A percentile compares a stretch with the other conserved stretches of the same genome.
These are phyloP conservation scores for Thalpophila matura DNA, from an alignment of 2,888 invertebrate genomes.

Conservation along the genomic window DNA sequence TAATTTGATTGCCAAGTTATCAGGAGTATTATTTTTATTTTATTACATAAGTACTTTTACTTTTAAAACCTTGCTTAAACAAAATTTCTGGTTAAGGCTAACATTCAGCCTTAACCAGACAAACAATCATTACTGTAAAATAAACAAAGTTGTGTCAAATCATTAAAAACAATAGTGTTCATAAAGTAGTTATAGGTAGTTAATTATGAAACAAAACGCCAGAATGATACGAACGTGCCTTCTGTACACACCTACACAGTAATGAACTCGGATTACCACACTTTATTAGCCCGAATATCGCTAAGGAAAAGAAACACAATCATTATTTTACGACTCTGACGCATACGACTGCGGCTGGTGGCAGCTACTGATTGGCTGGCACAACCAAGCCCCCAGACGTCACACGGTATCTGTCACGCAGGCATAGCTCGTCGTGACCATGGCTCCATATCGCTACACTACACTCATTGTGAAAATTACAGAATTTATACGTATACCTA, in stretches of 20 bases:
- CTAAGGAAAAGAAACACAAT: conserved; percentile 50
- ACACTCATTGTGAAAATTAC: conserved; percentile 56
- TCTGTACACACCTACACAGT: conserved; percentile 44
- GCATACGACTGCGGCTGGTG: conserved; percentile 56
- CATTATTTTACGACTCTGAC: conserved; percentile 59
- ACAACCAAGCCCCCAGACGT: conserved; percentile 83
- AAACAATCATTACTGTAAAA: no score
- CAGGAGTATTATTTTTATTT: background rate
- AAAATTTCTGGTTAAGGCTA: no score
- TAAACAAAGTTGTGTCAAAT: conserved; percentile 11
- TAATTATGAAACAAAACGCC: conserved; percentile 19
- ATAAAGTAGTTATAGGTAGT: conserved; percentile 32
- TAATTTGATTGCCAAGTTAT: background rate
- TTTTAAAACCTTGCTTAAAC: no score
- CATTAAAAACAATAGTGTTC: background rate
- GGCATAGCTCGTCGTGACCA: conserved; percentile 73
- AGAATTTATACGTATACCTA: conserved; percentile 9
- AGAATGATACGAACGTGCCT: conserved; percentile 10
- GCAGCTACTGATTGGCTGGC: conserved; percentile 68
- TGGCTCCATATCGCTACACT: conserved; percentile 59
- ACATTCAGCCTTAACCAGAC: no score
- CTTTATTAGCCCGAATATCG: conserved; percentile 46
- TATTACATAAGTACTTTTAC: background rate
- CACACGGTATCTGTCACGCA: conserved; percentile 71
- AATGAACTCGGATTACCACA: conserved; percentile 27